Evolutionary conservation across 2,888 invertebrate species (phyloP).

Genomic region (Sicus ferrugineus): DNA sequence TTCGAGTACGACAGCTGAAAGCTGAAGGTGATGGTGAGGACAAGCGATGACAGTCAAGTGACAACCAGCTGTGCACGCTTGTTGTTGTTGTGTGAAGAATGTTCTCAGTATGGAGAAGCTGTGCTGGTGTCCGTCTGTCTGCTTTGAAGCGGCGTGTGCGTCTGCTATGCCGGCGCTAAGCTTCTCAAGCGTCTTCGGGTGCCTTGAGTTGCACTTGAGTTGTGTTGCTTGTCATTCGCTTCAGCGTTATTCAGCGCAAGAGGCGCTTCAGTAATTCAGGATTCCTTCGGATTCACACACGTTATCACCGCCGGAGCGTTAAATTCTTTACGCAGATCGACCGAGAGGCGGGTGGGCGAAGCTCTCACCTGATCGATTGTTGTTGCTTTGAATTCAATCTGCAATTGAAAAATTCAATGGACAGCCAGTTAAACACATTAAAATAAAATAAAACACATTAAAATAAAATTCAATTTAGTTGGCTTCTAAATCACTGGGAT

Average conservation of each 20-base stretch:
- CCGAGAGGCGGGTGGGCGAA: slow-evolving; percentile 13
- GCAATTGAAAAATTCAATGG: slow-evolving; percentile 9
- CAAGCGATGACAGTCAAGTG: not conserved
- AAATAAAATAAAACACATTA: too few relatives aligned
- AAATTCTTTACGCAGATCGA: too few relatives aligned
- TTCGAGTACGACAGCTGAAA: not conserved
- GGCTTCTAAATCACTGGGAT: too few relatives aligned
- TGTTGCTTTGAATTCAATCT: slow-evolving; percentile 2
- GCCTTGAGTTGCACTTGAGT: not conserved
- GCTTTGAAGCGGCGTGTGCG: not conserved
- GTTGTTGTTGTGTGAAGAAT: too few relatives aligned
- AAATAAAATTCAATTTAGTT: too few relatives aligned
- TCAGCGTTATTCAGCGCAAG: not conserved
- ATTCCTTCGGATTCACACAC: not conserved
- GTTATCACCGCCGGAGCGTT: not conserved
- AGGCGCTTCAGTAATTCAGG: too few relatives aligned
- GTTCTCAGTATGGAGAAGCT: too few relatives aligned
- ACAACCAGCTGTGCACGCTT: not conserved
- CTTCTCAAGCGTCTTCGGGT: slow-evolving; percentile 7
- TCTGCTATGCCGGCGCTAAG: slow-evolving; percentile 26
- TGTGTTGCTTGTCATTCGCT: not conserved
- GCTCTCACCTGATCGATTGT: not conserved
- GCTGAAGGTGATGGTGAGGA: not conserved
- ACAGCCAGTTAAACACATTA: too few relatives aligned
- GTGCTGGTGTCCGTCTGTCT: not conserved